Evolutionary conservation across 1,140 invertebrate species (phyloP).

Genomic region (Octopus bimaculoides): DNA sequence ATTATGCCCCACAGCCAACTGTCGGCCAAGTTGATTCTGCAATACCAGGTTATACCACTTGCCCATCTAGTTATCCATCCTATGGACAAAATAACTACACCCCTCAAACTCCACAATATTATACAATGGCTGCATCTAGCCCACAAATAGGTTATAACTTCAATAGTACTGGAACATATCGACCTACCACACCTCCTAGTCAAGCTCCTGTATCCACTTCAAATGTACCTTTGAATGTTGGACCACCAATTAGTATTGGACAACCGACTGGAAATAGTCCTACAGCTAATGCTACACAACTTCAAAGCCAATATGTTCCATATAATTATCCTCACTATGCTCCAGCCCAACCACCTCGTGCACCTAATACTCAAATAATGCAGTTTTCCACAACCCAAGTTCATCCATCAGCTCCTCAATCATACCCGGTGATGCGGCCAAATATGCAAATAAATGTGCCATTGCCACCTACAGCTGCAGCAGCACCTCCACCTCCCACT

Average conservation of each 20-base stretch:
- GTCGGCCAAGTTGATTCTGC: not conserved
- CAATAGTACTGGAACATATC: not conserved
- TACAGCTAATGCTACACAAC: constrained; percentile 1
- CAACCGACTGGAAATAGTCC: constrained; percentile 5
- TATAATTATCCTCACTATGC: constrained; percentile 12
- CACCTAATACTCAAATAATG: constrained; percentile 6
- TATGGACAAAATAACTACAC: constrained; percentile 12
- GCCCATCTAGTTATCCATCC: constrained; percentile 5
- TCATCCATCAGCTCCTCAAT: constrained; percentile 6
- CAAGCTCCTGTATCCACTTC: constrained; percentile 8
- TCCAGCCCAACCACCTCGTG: constrained; percentile 1
- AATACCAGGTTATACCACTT: not conserved
- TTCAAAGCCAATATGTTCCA: not conserved
- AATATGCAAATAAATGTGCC: constrained; percentile 14
- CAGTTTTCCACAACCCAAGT: constrained; percentile 10
- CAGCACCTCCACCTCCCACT: not conserved
- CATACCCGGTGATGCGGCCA: constrained; percentile 4
- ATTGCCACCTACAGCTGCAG: not conserved
- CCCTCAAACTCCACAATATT: constrained; percentile 9
- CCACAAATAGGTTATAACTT: constrained; percentile 11
- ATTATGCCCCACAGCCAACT: constrained; percentile 1
- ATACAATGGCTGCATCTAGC: not conserved
- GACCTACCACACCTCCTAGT: constrained; percentile 10
- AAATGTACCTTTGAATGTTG: constrained; percentile 10
- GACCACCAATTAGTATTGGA: constrained; percentile 2